Evolutionary conservation across 1,140 invertebrate genomes (phyloP).

Genomic region (Drosophila aff.): DNA sequence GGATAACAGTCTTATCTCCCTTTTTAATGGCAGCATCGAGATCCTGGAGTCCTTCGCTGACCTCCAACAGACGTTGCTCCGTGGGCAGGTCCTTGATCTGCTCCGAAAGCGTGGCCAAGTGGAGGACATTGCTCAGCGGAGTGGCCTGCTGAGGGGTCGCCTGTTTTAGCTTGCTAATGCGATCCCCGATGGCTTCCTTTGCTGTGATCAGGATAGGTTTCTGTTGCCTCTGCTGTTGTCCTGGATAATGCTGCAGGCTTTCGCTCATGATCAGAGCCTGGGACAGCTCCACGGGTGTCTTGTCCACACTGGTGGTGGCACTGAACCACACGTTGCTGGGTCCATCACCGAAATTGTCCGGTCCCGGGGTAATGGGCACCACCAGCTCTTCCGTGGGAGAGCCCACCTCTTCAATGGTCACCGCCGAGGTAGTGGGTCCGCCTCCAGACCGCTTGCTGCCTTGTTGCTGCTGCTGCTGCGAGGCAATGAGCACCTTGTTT

Average conservation of each 20-base stretch:
- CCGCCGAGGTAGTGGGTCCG: slow-evolving; percentile 79
- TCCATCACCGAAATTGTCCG: slow-evolving; percentile 57
- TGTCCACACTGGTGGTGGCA: slow-evolving; percentile 47
- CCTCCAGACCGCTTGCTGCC: slow-evolving; percentile 32
- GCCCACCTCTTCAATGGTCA: slow-evolving; percentile 86
- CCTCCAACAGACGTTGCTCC: slow-evolving; percentile 86
- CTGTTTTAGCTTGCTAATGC: slow-evolving; percentile 71
- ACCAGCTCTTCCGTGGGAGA: slow-evolving; percentile 84
- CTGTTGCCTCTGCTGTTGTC: slow-evolving; percentile 31
- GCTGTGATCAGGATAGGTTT: slow-evolving; percentile 52
- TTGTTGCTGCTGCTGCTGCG: slow-evolving; percentile 77
- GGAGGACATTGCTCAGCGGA: slow-evolving; percentile 86
- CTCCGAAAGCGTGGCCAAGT: slow-evolving; percentile 87
- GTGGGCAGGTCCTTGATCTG: slow-evolving; percentile 86
- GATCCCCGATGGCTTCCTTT: slow-evolving; percentile 71
- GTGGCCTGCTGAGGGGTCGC: slow-evolving; percentile 62
- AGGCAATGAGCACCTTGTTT: slow-evolving; percentile 74
- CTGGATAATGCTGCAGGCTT: slow-evolving; percentile 70
- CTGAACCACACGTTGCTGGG: slow-evolving; percentile 60
- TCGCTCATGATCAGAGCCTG: slow-evolving; percentile 71
- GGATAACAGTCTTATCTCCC: slow-evolving; percentile 88
- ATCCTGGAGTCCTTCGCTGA: slow-evolving; percentile 87
- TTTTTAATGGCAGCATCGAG: slow-evolving; percentile 88
- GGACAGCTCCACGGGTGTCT: slow-evolving; percentile 52
- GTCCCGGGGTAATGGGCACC: slow-evolving; percentile 84